Evolutionary conservation across 2,888 invertebrate species (phyloP), one percentile per base, ranked within the genome.

Genomic region (Hypsopygia costalis): DNA sequence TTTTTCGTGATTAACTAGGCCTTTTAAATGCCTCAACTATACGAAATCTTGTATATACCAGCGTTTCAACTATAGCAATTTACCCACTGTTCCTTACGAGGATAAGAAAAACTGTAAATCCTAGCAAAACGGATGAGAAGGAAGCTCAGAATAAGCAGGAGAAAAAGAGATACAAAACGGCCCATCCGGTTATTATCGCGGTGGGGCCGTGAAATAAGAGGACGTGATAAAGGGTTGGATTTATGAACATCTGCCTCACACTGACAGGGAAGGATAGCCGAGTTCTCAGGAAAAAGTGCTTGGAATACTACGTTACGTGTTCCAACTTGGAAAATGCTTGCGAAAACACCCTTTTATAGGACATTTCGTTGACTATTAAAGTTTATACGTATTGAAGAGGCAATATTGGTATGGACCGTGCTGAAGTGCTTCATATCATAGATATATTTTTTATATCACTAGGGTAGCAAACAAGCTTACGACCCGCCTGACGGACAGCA

Each of bases 131-230:
- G 6, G 25, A 25, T 25, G 25, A 25, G 25, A 3, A 6, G 25
- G 25, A 3, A 7, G 29, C 36, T 21, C 10, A 12, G 32, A 33
- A 33, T 39, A 39, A 39, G 11, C 31, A 11, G 7, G 31, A 36
- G 57, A 54, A 60, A 63, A 67, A 58, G 54, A 51, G 64, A 61
- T 59, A 65, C 62, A 70, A 68, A 72, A 68, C 60, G 63, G 55
- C 55, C 69, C 64, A 67, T 68, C 52, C 61, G 58, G 66, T 69
- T 78, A 80, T 79, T 77, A 79, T 72, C 65, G 58, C 56, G 52
- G 52, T 55, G 44, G 55, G 51, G 52, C 53, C 61, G 58, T 52
- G 62, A 72, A 69, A 73, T 70, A 73, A 69, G 67, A 67, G 61
- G 65, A 47, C 40, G 44, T 66, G 74, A 74, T 79, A 79, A 39